phyloP scores from a whole-genome alignment of 2,888 invertebrate species.

The Eurytoma californica region DNA sequence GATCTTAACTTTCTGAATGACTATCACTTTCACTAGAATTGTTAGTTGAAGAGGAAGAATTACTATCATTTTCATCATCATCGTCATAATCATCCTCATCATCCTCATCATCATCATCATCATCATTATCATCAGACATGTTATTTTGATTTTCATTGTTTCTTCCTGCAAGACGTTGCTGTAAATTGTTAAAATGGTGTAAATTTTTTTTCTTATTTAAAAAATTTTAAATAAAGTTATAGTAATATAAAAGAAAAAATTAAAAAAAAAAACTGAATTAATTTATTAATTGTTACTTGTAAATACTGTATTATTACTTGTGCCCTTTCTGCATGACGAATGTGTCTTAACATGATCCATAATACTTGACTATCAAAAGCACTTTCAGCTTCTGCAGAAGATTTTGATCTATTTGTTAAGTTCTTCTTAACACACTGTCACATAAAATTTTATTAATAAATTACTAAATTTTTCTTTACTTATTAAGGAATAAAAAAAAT shows the following conservation, averaged over 20 bases:
- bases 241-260: background rate
- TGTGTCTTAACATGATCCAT: slow-evolving; percentile 76
- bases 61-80: slow-evolving; percentile 14
- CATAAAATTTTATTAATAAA: slow-evolving; percentile 64
- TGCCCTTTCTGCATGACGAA: slow-evolving; percentile 59
- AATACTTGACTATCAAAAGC: slow-evolving; percentile 76
- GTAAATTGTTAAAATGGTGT: background rate
- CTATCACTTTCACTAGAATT: slow-evolving; percentile 43
- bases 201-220: background rate
- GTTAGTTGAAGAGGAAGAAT: slow-evolving; percentile 33
- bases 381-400: slow-evolving; percentile 61
- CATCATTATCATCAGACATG: slow-evolving; percentile 51
- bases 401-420: slow-evolving; percentile 55
- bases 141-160: slow-evolving; percentile 39
- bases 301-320: background rate
- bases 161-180: slow-evolving; percentile 35
- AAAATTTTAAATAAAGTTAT: background rate
- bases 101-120: slow-evolving; percentile 40
- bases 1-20: slow-evolving; percentile 42
- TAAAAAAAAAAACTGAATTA: slow-evolving; percentile 12
- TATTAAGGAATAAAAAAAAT: background rate
- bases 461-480: slow-evolving; percentile 59
- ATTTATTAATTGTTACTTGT: background rate
- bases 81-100: slow-evolving; percentile 41
- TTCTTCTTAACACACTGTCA: slow-evolving; percentile 61